Percentiles rank a stretch among this genome's conserved stretches.
phyloP scores from a whole-genome alignment of 2,113 vertebrate species.

The Calypte anna region DNA sequence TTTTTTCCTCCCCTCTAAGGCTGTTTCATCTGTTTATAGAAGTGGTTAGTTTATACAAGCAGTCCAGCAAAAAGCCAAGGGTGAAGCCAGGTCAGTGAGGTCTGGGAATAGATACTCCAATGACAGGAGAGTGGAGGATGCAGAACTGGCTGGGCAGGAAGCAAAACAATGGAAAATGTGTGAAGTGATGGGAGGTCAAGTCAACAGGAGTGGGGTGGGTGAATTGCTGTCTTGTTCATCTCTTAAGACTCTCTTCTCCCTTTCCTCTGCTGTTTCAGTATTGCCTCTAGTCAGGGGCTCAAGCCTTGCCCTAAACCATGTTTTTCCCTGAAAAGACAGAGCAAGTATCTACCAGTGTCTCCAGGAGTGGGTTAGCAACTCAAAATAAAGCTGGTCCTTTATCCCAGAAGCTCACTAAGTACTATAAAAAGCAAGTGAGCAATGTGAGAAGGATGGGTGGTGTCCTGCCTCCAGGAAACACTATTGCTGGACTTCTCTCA shows the following conservation, averaged over 20 bases:
- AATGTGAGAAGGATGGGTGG: background rate
- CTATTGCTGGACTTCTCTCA: background rate
- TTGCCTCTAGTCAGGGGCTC: background rate
- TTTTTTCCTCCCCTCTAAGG: background rate
- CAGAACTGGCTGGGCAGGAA: background rate
- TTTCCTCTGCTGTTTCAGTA: background rate
- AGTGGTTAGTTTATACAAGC: slow-evolving; percentile 6
- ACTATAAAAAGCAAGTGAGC: background rate
- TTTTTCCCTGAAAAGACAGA: background rate
- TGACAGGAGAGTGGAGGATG: background rate
- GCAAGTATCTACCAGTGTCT: background rate
- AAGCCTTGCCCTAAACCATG: too few relatives aligned
- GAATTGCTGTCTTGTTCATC: background rate
- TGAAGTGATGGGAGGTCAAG: background rate
- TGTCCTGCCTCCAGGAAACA: background rate
- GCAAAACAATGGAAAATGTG: background rate
- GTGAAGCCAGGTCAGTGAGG: slow-evolving; percentile 2
- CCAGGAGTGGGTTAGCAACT: too few relatives aligned
- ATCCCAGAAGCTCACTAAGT: background rate
- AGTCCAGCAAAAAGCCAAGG: slow-evolving; percentile 12
- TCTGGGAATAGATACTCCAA: background rate
- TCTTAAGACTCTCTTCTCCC: background rate
- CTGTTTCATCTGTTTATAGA: slow-evolving; percentile 14
- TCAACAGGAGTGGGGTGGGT: background rate
- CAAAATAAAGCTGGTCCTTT: background rate